Evolutionary conservation across 2,888 invertebrate genomes (phyloP), one percentile per base, ranked within the genome.

Genomic region (Heliconius sara): DNA sequence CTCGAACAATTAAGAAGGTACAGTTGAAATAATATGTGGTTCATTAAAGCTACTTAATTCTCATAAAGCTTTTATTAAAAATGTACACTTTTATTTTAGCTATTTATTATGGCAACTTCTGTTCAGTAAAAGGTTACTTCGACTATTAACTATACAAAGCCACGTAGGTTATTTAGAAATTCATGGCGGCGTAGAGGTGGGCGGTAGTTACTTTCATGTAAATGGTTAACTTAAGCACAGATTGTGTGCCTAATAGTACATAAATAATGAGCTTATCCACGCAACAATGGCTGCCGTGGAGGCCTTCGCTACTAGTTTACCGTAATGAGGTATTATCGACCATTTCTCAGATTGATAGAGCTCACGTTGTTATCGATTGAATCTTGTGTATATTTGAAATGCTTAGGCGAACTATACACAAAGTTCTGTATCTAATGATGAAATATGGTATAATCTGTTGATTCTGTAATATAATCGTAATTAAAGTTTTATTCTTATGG

Each of bases 291-390:
- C 81, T 75, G 79, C 74, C 76, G 80, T 80, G 81, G 83, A 82
- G 83, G 83, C 83, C 79, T 81, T 75, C 67, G 80, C 77, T 79
- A 78, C 80, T 81, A 80, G 80, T 77, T 80, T 72, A 80, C 82
- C 77, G 83, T 86, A 85, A 85, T 84, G 83, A 84, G 83, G 85
- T 84, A 86, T 85, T 86, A 86, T 85, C 84, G 83, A 68, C 84
- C 82, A 82, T 85, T 84, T 84, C 83, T 84, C 83, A 81, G 78
- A 80, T 83, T 81, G 82, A 83, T 84, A 79, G 83, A 79, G 79
- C 83, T 81, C 78, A 75, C 60, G 79, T 80, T 83, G 82, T 83
- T 84, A 84, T 84, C 83, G 82, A 84, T 84, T 82, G 83, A 82
- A 83, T 82, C 79, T 82, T 83, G 79, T 80, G 75, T 77, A 77